These are phyloP conservation scores for Busseola fusca DNA, from an alignment of 2,888 invertebrate genomes.

Conservation along the genomic window DNA sequence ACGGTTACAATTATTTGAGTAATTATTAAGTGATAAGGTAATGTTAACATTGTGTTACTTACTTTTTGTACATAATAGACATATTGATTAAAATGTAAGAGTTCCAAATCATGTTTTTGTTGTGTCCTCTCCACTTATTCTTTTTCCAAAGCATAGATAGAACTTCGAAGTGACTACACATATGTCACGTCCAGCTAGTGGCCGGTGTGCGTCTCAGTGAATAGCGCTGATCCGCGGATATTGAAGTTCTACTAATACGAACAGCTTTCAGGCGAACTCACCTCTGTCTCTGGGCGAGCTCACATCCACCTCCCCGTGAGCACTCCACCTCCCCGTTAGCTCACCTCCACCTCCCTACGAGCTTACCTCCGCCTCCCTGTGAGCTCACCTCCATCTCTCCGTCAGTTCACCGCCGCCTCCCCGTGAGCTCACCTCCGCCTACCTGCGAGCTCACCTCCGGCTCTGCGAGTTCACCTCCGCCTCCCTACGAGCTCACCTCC, in stretches of 20 bases:
- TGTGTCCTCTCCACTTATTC: neutral
- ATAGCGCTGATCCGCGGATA: conserved; percentile 50
- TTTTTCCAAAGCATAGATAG: neutral
- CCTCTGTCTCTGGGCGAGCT: too few relatives aligned
- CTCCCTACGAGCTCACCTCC: too few relatives aligned
- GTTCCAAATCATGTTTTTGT: conserved; percentile 43
- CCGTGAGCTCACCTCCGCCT: too few relatives aligned
- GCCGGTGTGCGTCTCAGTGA: conserved; percentile 11
- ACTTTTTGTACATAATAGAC: conserved; percentile 71
- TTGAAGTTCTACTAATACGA: conserved; percentile 32
- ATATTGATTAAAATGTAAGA: conserved; percentile 65
- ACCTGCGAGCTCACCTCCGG: too few relatives aligned
- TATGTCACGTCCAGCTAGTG: neutral
- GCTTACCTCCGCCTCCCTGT: neutral
- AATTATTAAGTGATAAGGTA: conserved; percentile 48
- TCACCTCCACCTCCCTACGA: neutral
- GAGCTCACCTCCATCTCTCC: too few relatives aligned
- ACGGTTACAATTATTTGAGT: conserved; percentile 44
- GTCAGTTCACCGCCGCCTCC: too few relatives aligned
- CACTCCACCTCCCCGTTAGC: neutral
- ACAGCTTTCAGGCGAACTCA: conserved; percentile 19
- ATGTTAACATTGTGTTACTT: conserved; percentile 59
- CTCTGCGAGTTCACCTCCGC: too few relatives aligned
- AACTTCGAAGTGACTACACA: too few relatives aligned
- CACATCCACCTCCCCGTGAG: neutral